Percentiles rank a stretch among this genome's conserved stretches.
Evolutionary conservation across 2,888 invertebrate genomes (phyloP).

Genomic region (Seira ritae): DNA sequence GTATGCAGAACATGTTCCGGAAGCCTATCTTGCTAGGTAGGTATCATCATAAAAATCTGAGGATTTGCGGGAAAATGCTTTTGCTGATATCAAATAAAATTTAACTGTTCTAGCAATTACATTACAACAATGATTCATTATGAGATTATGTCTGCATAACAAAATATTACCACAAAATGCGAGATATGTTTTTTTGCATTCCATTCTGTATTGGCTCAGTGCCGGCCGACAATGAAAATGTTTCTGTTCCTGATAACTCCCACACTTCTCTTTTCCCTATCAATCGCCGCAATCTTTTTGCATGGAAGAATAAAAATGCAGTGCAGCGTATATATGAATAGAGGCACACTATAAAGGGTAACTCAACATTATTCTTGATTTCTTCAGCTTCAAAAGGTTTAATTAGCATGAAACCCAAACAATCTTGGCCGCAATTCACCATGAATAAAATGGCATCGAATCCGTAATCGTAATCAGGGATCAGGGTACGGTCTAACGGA

Average conservation of each 20-base stretch:
- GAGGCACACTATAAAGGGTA: neutral
- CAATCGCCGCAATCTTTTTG: neutral
- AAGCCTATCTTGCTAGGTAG: neutral
- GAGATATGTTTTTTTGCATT: conserved; percentile 2
- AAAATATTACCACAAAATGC: neutral
- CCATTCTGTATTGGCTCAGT: neutral
- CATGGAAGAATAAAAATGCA: neutral
- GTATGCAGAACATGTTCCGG: no score
- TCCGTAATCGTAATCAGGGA: no score
- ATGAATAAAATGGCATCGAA: no score
- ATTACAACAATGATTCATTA: conserved; percentile 5
- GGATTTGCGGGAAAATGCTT: neutral
- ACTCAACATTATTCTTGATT: neutral
- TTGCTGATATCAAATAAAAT: neutral
- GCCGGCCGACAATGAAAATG: conserved; percentile 5
- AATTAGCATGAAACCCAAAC: no score
- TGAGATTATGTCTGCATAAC: neutral
- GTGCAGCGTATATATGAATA: neutral
- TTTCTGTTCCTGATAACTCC: neutral
- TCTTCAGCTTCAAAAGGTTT: no score
- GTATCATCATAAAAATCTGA: neutral
- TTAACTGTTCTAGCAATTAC: conserved; percentile 2
- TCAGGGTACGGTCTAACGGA: neutral
- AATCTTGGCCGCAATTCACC: no score
- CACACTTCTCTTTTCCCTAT: neutral